Conservation (phyloP, 2,797 vertebrate genomes). For the Pogoniulus pusillus region DNA sequence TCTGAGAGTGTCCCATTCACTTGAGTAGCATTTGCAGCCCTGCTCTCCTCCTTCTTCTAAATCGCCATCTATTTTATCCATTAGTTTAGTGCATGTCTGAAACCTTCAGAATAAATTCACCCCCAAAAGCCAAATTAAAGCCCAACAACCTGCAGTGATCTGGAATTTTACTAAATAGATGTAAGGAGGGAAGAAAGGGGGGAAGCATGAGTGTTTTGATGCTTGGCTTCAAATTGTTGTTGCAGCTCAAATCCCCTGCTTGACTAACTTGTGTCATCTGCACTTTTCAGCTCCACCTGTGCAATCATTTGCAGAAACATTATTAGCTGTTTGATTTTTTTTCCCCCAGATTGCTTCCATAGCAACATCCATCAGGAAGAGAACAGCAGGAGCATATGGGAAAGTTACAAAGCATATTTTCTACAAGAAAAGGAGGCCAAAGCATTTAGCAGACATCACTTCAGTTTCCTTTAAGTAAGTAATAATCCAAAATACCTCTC, state of each 20-base stretch:
- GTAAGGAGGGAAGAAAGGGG: not conserved
- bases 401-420: constrained; percentile 62
- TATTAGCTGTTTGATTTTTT: constrained; percentile 61
- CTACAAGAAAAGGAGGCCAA: constrained; percentile 63
- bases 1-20: not conserved
- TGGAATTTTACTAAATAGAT: not conserved
- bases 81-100: not conserved
- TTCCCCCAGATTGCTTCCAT: constrained; percentile 67
- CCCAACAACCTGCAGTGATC: not conserved
- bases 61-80: not conserved
- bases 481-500: constrained; percentile 47
- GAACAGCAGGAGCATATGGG: constrained; percentile 61
- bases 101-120: not conserved
- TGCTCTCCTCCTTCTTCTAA: not conserved
- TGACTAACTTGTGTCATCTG: constrained; percentile 58
- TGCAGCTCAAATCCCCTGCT: not conserved
- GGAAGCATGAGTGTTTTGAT: not conserved
- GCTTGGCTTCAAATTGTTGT: not conserved
- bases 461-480: constrained; percentile 60
- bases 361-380: constrained; percentile 68
- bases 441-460: constrained; percentile 56
- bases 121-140: not conserved
- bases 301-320: constrained; percentile 64
- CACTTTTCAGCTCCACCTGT: constrained; percentile 62
- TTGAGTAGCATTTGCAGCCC: not conserved